These are phyloP conservation scores for Podarcis lilfordi DNA, from an alignment of 2,797 vertebrate species.

Conservation along the genomic window DNA sequence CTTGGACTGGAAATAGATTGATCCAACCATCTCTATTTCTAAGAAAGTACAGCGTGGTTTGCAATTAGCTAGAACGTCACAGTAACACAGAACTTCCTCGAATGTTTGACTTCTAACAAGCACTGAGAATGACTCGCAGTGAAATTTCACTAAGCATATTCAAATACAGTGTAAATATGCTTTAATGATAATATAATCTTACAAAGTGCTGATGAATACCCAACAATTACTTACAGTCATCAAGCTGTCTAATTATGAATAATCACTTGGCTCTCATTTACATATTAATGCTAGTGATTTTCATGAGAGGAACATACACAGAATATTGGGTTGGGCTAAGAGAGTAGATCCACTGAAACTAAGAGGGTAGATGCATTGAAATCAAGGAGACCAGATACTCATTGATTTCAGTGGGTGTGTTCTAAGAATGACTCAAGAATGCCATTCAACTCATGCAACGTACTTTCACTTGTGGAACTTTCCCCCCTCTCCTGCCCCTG, in stretches of 20 bases:
- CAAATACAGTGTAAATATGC: slow-evolving; percentile 50
- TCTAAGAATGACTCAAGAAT: neutral
- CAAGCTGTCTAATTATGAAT: slow-evolving; percentile 59
- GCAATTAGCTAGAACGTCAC: neutral
- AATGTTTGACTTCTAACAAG: slow-evolving; percentile 18
- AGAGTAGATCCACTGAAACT: neutral
- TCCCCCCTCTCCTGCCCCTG: too few relatives aligned
- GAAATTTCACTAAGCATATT: slow-evolving; percentile 47
- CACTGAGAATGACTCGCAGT: slow-evolving; percentile 36
- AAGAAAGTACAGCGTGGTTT: neutral
- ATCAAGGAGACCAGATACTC: neutral
- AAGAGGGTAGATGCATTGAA: neutral
- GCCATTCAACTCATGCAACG: too few relatives aligned
- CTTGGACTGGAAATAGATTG: neutral
- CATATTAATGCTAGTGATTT: slow-evolving; percentile 41
- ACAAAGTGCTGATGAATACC: slow-evolving; percentile 48
- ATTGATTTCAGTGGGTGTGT: neutral
- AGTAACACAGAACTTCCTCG: neutral
- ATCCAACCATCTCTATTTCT: neutral
- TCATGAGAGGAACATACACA: slow-evolving; percentile 47
- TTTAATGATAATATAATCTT: slow-evolving; percentile 60
- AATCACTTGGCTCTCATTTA: slow-evolving; percentile 54
- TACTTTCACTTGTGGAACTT: too few relatives aligned
- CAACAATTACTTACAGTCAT: slow-evolving; percentile 63
- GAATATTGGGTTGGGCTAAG: neutral